These are phyloP conservation scores for Lanius ludovicianus DNA, from an alignment of 2,113 vertebrate species.

Conservation along the genomic window DNA sequence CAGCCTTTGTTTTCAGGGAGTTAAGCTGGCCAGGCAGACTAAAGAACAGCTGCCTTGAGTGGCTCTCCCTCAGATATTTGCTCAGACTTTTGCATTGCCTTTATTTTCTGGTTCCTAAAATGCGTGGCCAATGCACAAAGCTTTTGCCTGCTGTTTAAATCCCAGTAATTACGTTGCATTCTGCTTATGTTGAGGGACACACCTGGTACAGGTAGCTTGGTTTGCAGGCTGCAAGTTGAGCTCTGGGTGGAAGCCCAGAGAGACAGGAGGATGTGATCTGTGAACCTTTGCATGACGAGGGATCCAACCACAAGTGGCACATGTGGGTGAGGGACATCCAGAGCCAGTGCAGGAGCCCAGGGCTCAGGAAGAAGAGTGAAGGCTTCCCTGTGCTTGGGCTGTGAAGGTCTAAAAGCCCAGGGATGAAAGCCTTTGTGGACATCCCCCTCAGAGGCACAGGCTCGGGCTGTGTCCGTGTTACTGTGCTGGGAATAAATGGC, in stretches of 20 bases:
- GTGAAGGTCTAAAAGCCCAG: neutral
- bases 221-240: neutral
- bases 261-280: neutral
- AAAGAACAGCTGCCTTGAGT: neutral
- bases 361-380: neutral
- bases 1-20: neutral
- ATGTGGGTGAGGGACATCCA: neutral
- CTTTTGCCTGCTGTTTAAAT: neutral
- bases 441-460: neutral
- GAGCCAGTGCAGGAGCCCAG: neutral
- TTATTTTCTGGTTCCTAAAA: neutral
- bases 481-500: neutral
- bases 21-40: neutral
- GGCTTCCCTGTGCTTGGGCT: neutral
- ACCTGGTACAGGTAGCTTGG: neutral
- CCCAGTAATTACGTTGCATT: rapidly evolving
- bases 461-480: rapidly evolving
- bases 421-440: neutral
- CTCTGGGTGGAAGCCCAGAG: neutral
- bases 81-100: neutral
- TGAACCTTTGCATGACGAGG: neutral
- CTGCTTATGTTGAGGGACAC: neutral
- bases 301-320: rapidly evolving
- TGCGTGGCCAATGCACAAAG: rapidly evolving
- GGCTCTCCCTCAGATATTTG: neutral